These are phyloP conservation scores for Apoda limacodes DNA, from an alignment of 2,888 invertebrate species.

Conservation along the genomic window DNA sequence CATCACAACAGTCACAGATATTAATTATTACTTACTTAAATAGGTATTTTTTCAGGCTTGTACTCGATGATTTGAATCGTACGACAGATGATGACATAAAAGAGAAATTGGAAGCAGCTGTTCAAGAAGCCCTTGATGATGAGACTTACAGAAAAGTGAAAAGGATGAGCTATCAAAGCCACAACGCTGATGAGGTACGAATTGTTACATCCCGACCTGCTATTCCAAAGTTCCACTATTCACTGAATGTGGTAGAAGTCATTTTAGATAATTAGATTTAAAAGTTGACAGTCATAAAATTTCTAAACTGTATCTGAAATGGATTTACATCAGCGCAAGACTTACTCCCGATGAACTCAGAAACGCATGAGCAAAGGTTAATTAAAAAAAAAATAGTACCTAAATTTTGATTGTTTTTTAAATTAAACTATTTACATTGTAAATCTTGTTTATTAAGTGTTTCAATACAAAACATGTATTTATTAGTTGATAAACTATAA, in stretches of 20 bases:
- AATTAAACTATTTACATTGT: too few species aligned
- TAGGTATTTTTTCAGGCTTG: constrained; percentile 42
- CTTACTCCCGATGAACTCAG: too few species aligned
- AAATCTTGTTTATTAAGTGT: too few species aligned
- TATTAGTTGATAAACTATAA: too few species aligned
- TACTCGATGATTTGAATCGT: constrained; percentile 55
- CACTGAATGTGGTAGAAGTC: constrained; percentile 3
- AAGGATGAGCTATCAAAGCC: constrained; percentile 78
- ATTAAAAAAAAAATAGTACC: too few species aligned
- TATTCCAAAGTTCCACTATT: background rate
- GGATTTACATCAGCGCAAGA: too few species aligned
- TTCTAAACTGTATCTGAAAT: too few species aligned
- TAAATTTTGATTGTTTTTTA: too few species aligned
- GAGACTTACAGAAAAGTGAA: constrained; percentile 79
- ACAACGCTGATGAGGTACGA: constrained; percentile 75
- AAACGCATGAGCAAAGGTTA: too few species aligned
- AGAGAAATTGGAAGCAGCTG: constrained; percentile 73
- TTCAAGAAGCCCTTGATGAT: constrained; percentile 75
- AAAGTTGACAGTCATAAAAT: too few species aligned
- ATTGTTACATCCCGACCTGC: constrained; percentile 11
- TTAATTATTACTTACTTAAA: constrained; percentile 6
- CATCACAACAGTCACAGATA: background rate
- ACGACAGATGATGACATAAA: constrained; percentile 63
- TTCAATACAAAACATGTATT: too few species aligned
- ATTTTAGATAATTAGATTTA: too few species aligned